Conservation (phyloP, 2,888 invertebrate genomes). For the Platycnemis pennipes region DNA sequence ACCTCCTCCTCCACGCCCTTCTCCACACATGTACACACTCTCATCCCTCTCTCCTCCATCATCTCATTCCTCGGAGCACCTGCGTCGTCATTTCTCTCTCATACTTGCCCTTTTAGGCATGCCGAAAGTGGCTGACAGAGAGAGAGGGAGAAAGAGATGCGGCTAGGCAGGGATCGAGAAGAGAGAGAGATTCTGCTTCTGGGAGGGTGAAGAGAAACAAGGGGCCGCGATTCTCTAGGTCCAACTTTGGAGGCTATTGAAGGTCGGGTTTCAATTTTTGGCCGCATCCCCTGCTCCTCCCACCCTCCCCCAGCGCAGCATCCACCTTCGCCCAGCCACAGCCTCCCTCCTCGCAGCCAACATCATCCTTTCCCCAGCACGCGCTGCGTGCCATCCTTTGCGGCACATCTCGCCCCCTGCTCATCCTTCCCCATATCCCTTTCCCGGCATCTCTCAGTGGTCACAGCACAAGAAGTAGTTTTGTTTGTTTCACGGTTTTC, state of each 20-base stretch:
- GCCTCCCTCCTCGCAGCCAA: too few species aligned
- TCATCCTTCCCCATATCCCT: background rate
- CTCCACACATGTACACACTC: background rate
- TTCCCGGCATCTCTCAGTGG: background rate
- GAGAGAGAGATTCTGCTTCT: background rate
- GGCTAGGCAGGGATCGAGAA: background rate
- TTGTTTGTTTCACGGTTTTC: conserved; percentile 32
- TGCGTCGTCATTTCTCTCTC: conserved; percentile 34
- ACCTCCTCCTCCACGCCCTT: background rate
- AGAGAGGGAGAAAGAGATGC: background rate
- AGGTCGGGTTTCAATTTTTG: conserved; percentile 65
- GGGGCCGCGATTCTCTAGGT: conserved; percentile 9
- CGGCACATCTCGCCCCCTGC: background rate
- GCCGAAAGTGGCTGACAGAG: background rate
- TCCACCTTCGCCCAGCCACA: background rate
- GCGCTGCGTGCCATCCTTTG: background rate
- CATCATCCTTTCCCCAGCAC: background rate
- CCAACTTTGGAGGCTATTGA: conserved; percentile 54
- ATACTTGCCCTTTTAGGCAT: background rate
- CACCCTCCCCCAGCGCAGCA: background rate
- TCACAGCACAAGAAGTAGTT: background rate
- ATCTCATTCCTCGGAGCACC: background rate
- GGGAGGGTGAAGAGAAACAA: background rate
- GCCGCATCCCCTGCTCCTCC: background rate
- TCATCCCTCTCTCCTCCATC: background rate